These are phyloP conservation scores for Pachyramphus minor DNA, from an alignment of 2,113 vertebrate species.

Conservation along the genomic window DNA sequence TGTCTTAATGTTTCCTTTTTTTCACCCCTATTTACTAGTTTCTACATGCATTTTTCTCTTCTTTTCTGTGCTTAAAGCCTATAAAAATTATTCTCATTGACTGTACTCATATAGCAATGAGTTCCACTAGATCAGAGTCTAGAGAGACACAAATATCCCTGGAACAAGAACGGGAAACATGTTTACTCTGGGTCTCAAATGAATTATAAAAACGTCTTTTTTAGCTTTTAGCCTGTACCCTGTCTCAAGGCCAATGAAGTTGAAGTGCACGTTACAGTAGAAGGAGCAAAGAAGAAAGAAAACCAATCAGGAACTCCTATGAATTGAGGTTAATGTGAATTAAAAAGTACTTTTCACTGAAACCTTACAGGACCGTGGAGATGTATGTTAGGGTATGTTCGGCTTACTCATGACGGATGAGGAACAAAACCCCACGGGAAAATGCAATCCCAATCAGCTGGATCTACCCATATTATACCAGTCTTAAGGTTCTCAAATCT, in stretches of 20 bases:
- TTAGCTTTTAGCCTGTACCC: neutral
- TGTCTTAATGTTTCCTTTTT: neutral
- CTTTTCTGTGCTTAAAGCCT: neutral
- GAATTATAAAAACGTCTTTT: neutral
- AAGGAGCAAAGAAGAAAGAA: neutral
- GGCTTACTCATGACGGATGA: neutral
- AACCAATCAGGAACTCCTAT: neutral
- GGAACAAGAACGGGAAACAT: neutral
- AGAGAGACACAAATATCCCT: neutral
- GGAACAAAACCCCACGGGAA: neutral
- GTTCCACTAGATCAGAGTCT: neutral
- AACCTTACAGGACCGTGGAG: fast-evolving
- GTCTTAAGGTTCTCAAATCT: neutral
- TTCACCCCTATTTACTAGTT: neutral
- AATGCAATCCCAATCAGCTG: neutral
- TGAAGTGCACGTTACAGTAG: neutral
- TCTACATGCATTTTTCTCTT: neutral
- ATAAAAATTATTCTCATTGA: neutral
- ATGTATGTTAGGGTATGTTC: neutral
- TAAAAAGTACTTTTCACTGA: neutral
- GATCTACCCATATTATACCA: neutral
- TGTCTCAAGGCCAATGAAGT: neutral
- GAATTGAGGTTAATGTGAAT: neutral
- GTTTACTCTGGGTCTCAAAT: neutral
- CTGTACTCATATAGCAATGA: neutral